Evolutionary conservation across 2,113 vertebrate species (phyloP), one percentile per base, ranked within the genome.

Genomic region (Rhegmatorhina hoffmannsi): DNA sequence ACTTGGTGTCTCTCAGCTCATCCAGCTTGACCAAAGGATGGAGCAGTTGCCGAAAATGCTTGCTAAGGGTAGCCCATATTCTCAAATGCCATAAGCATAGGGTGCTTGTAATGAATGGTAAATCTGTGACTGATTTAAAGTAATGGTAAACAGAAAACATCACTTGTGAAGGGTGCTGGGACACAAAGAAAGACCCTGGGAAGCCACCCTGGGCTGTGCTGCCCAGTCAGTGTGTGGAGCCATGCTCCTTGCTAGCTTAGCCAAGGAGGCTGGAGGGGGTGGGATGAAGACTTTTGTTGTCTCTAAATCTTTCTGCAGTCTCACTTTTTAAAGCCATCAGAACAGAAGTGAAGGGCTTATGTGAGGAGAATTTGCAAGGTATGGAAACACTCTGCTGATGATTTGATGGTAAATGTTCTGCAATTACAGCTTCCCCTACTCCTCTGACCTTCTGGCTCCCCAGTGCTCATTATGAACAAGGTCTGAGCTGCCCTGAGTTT

Each of bases 231-330:
- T 0, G 2, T 0, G 0, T n/a, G 60, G 81, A 69, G 59, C 29
- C 4, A 1, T 28, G 43, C 53, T 58, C 11, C 46, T 94, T 3
- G 1, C 72, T 44, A 31, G 31, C 31, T 87, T 33, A 38, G 23
- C 46, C 49, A 31, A 73, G n/a, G 44, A 11, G 17, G 53, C 28
- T 2, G 7, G 4, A 0, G 0, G 9, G 1, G 6, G 2, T 10
- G 24, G 29, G 17, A 20, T 49, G n/a, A 17, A 21, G 33, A 10
- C 10, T 86, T 91, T 36, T 44, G 4, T 12, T 84, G 17, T 55
- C n/a, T 88, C 36, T 76, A 53, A 66, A 85, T 16, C 33, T 80
- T 91, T 91, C 81, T 84, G 18, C 36, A 58, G 7, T 34, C 68
- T 91, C 63, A 58, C n/a, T 72, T 87, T 77, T 73, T 49, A 77